Evolutionary conservation across 2,888 invertebrate genomes (phyloP), one percentile per base, ranked within the genome.

Genomic region (Bombylius major): DNA sequence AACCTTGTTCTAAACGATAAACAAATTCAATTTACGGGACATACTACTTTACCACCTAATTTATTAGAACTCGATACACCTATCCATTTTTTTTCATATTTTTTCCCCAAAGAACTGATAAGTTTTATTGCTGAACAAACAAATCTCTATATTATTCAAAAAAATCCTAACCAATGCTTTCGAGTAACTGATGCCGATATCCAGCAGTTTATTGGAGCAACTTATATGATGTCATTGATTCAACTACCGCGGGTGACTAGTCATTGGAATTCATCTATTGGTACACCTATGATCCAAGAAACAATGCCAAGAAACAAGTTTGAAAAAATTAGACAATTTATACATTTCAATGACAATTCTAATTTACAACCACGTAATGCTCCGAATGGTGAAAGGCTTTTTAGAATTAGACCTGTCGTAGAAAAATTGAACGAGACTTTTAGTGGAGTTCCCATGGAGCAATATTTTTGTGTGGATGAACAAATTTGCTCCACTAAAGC

Each of bases 401-500:
- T 47, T 39, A 47, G 32, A 47, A 14, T 53, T 44, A 53, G 36
- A 53, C 47, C 34, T 9, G 11, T 47, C 39, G 36, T 36, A 39
- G n/a, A 33, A 47, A 50, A 55, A 50, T 34, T 55, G 5, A 55
- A 55, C 46, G 33, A 50, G 42, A 44, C 50, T 23, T 50, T 55
- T 50, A 39, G 49, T 34, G 8, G 34, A 50, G 48, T 50, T 55
- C 49, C 45, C 45, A 32, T 42, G 33, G 45, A 23, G 63, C 65
- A 36, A 36, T 36, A 36, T 36, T 8, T 36, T 6, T 36, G 36
- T 8, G 36, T 36, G 4, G 66, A 69, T 53, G 64, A 68, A 56
- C 63, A 66, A 51, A 66, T 66, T 47, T 65, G 63, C 50, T 64
- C 64, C 49, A 65, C 65, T 7, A 65, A 66, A 61, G 62, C 62